These are phyloP conservation scores for Cataglyphis cursor DNA, from an alignment of 2,888 invertebrate genomes.

Conservation along the genomic window DNA sequence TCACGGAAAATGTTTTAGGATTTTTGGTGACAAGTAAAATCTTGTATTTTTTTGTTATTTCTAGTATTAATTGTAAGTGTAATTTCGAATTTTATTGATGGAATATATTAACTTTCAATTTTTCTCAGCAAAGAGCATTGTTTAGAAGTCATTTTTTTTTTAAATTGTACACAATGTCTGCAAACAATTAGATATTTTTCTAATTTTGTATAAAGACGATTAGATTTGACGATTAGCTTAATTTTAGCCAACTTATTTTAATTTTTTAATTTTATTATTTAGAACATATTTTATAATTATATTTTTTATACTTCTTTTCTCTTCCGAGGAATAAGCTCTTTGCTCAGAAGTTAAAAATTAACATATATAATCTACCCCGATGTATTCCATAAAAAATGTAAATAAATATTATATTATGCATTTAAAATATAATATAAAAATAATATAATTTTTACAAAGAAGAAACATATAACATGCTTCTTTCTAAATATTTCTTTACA, in stretches of 20 bases:
- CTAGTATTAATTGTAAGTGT: background rate
- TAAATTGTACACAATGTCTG: background rate
- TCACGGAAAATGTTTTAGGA: conserved; percentile 15
- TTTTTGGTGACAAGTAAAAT: conserved; percentile 22
- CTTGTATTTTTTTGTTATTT: background rate
- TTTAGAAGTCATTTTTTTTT: background rate
- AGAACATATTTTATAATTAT: background rate
- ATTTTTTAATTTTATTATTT: background rate
- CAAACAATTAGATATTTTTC: background rate
- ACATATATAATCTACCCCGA: background rate
- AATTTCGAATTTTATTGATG: background rate
- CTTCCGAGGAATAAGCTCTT: background rate
- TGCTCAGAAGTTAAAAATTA: background rate
- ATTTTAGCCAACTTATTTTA: background rate
- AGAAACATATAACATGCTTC: background rate
- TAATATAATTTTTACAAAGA: background rate
- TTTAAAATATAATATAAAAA: background rate
- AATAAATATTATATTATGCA: conserved; percentile 8
- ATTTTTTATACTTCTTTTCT: background rate
- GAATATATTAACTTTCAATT: background rate
- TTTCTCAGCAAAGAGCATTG: background rate
- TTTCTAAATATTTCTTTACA: background rate
- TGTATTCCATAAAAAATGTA: background rate
- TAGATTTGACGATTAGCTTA: background rate
- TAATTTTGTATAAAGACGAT: background rate